These are phyloP conservation scores for Lasioglossum pauxillum DNA, from an alignment of 2,888 invertebrate species.

Conservation along the genomic window DNA sequence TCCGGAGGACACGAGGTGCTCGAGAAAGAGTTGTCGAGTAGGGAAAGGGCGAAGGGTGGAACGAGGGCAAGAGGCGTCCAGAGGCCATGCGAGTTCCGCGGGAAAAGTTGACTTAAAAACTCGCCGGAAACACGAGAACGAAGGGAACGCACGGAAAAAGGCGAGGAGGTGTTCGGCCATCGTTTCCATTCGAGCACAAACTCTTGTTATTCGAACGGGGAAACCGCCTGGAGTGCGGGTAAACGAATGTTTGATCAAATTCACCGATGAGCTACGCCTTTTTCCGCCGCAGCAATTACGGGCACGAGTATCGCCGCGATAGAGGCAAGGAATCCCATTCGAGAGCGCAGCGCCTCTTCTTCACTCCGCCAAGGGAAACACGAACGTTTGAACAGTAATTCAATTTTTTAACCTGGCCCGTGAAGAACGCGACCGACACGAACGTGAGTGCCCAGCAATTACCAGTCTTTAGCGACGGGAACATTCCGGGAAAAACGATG, in stretches of 20 bases:
- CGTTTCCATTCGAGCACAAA: slow-evolving; percentile 27
- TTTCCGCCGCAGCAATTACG: slow-evolving; percentile 31
- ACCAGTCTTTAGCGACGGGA: background rate
- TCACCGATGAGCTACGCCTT: slow-evolving; percentile 17
- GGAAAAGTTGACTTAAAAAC: slow-evolving; percentile 67
- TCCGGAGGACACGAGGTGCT: slow-evolving; percentile 46
- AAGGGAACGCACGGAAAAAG: slow-evolving; percentile 17
- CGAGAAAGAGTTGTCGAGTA: slow-evolving; percentile 31
- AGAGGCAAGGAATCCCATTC: background rate
- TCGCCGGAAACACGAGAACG: slow-evolving; percentile 24
- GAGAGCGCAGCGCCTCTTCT: background rate
- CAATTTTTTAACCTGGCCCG: slow-evolving; percentile 4
- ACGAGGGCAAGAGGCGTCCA: slow-evolving; percentile 60
- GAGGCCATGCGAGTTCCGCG: slow-evolving; percentile 59
- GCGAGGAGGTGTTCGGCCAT: background rate
- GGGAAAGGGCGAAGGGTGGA: slow-evolving; percentile 27
- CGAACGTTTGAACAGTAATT: slow-evolving; percentile 7
- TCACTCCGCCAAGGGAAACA: background rate
- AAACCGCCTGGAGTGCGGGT: slow-evolving; percentile 35
- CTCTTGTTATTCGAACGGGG: slow-evolving; percentile 50
- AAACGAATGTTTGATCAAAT: slow-evolving; percentile 49
- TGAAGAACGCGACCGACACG: background rate
- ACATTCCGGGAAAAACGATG: background rate
- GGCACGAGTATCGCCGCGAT: background rate
- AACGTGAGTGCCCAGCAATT: background rate